phyloP scores from a whole-genome alignment of 2,113 vertebrate species.

The Alligator mississippiensis region DNA sequence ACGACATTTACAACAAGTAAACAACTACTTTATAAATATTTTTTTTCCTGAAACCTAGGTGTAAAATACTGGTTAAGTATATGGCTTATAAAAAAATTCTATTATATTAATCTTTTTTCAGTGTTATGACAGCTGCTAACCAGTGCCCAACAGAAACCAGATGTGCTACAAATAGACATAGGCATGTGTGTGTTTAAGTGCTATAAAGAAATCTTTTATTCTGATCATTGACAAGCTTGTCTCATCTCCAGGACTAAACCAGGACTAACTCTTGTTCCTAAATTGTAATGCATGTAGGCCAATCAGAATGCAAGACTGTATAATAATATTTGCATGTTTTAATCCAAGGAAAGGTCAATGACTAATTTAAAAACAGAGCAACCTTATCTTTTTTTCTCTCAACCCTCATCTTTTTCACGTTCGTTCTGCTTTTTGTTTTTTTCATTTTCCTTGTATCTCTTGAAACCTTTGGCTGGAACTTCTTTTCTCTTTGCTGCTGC shows the following conservation, averaged over 20 bases:
- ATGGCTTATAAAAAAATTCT: constrained; percentile 43
- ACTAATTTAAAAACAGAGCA: neutral
- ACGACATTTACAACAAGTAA: constrained; percentile 54
- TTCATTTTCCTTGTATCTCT: neutral
- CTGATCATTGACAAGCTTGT: neutral
- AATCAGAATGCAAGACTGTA: neutral
- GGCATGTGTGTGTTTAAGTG: constrained; percentile 9
- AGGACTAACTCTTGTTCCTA: neutral
- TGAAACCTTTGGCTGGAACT: neutral
- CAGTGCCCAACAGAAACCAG: constrained; percentile 18
- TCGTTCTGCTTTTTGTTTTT: neutral
- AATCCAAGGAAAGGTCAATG: neutral
- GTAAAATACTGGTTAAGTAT: constrained; percentile 69
- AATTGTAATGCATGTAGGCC: neutral
- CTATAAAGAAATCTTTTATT: constrained; percentile 4
- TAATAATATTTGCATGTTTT: neutral
- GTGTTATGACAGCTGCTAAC: neutral
- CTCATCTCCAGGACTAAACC: neutral
- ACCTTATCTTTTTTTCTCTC: neutral
- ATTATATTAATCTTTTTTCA: neutral
- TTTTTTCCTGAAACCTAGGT: constrained; percentile 55
- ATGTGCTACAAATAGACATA: constrained; percentile 26
- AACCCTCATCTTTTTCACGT: neutral
- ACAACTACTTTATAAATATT: constrained; percentile 34
- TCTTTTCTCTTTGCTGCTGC: neutral